A percentile compares a stretch with the other conserved stretches of the same genome.
These are phyloP conservation scores for Cephonodes hylas DNA, from an alignment of 2,888 invertebrate species.

Conservation along the genomic window DNA sequence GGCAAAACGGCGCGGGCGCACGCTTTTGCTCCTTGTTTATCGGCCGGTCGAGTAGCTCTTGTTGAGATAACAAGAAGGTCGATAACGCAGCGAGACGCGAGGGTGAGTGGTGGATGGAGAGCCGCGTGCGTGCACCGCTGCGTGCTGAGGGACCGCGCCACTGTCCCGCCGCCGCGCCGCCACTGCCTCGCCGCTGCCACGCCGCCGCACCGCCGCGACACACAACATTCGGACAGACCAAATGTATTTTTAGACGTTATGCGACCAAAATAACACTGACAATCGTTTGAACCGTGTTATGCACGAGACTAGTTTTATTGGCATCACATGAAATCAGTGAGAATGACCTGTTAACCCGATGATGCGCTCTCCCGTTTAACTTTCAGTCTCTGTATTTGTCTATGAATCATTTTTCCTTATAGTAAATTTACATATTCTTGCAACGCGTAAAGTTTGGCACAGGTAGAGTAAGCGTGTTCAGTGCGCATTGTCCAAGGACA, in stretches of 20 bases:
- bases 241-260: conserved; percentile 66
- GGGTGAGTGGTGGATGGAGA: conserved; percentile 22
- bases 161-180: conserved; percentile 30
- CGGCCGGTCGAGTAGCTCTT: conserved; percentile 66
- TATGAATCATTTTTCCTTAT: not conserved
- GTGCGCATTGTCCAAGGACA: not conserved
- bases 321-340: conserved; percentile 18
- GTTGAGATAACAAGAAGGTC: conserved; percentile 71
- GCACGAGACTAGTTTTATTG: conserved; percentile 46
- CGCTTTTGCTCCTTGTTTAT: conserved; percentile 78
- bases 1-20: conserved; percentile 76
- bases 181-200: conserved; percentile 30
- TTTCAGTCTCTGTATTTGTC: not conserved
- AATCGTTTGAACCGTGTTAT: conserved; percentile 55
- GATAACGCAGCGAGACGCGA: conserved; percentile 52
- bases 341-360: conserved; percentile 21
- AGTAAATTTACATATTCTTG: not conserved
- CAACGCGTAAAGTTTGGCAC: not conserved
- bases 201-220: conserved; percentile 24
- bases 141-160: conserved; percentile 20
- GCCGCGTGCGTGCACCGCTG: conserved; percentile 39
- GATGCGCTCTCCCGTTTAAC: not conserved
- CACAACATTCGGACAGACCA: conserved; percentile 60
- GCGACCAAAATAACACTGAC: conserved; percentile 67
- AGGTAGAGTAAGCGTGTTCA: not conserved